A percentile compares a stretch with the other conserved stretches of the same genome.
phyloP scores from a whole-genome alignment of 2,888 invertebrate genomes.

The Heteromyza rotundicornis region DNA sequence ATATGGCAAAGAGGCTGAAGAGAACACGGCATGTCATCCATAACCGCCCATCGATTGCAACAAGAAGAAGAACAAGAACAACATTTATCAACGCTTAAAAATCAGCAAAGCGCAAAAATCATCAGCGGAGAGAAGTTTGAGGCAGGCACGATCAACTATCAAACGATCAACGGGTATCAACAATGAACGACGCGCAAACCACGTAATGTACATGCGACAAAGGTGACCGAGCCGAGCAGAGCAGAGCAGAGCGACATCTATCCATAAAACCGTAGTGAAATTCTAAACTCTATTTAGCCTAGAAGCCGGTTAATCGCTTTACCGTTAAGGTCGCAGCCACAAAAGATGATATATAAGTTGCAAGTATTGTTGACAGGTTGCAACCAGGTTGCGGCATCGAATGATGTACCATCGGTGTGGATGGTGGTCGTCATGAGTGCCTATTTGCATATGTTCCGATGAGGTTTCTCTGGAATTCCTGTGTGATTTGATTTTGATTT shows the following conservation, averaged over 20 bases:
- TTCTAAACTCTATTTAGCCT: slow-evolving; percentile 28
- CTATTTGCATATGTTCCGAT: slow-evolving; percentile 11
- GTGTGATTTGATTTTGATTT: slow-evolving; percentile 7
- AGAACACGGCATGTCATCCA: slow-evolving; percentile 52
- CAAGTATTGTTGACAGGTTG: slow-evolving; percentile 48
- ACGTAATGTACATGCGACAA: too few species aligned
- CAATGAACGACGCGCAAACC: too few species aligned
- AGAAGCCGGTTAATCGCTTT: slow-evolving; percentile 34
- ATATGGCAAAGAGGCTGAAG: slow-evolving; percentile 36
- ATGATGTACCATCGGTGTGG: background rate
- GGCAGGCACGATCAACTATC: background rate
- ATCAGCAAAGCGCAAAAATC: slow-evolving; percentile 41
- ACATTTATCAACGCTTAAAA: slow-evolving; percentile 49
- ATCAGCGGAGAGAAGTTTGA: background rate
- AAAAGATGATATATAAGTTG: slow-evolving; percentile 34
- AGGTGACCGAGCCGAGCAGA: background rate
- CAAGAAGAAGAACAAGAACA: slow-evolving; percentile 25
- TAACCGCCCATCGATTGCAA: slow-evolving; percentile 55
- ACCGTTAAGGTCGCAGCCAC: slow-evolving; percentile 52
- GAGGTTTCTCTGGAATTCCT: background rate
- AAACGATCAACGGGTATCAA: too few species aligned
- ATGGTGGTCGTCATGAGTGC: background rate
- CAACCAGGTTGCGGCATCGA: slow-evolving; percentile 11
- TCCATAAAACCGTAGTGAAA: background rate
- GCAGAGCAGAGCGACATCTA: background rate